Percentiles rank a stretch among this genome's conserved stretches.
Conservation (phyloP, 2,888 invertebrate genomes). For the Sympetrum striolatum region DNA sequence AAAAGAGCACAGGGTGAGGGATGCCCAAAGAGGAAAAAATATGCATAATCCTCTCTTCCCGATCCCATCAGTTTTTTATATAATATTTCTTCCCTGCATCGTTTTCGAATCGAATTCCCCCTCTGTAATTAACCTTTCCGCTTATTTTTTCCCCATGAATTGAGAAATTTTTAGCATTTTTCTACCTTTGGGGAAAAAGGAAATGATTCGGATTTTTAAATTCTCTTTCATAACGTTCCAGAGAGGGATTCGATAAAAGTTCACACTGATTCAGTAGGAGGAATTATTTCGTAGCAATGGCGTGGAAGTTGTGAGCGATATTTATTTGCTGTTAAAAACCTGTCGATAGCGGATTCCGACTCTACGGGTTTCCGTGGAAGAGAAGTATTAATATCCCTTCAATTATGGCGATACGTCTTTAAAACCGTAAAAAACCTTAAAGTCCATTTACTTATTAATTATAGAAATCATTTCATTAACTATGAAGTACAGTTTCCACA, state of each 20-base stretch:
- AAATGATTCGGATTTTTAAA: not conserved
- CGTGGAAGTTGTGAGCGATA: not conserved
- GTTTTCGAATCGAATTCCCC: not conserved
- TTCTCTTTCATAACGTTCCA: not conserved
- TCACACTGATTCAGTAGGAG: not conserved
- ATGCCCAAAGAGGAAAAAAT: not conserved
- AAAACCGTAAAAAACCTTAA: no score
- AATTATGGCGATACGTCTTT: no score
- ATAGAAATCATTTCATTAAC: no score
- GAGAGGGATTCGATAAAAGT: not conserved
- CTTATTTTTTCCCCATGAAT: not conserved
- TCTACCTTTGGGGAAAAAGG: not conserved
- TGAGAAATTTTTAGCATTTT: not conserved
- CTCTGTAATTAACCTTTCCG: not conserved
- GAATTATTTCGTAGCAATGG: not conserved
- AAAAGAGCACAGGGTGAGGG: not conserved
- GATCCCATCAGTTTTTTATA: not conserved
- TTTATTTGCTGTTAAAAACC: no score
- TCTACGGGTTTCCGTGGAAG: no score
- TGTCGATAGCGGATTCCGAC: no score
- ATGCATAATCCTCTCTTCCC: not conserved
- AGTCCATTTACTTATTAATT: no score
- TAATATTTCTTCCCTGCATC: not conserved
- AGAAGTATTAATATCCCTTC: no score
- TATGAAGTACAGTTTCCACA: no score